A percentile compares a stretch with the other conserved stretches of the same genome.
Conservation (phyloP, 2,797 vertebrate species). For the Pseudopleuronectes americanus region DNA sequence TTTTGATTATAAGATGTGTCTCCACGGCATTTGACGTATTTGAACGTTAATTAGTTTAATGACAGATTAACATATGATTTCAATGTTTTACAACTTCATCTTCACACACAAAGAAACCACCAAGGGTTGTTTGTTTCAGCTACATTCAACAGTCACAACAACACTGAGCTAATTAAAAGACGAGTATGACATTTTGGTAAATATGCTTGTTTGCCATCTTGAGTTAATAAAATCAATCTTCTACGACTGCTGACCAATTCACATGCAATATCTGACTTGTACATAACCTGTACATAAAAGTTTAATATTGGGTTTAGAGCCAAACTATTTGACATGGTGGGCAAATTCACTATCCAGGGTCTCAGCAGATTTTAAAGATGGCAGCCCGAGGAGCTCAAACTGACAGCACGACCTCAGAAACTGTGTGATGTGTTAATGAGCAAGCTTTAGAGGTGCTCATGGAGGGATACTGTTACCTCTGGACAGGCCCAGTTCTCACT, state of each 20-base stretch:
- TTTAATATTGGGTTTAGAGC: not conserved
- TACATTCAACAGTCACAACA: not conserved
- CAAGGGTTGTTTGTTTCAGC: not conserved
- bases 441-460: not conserved
- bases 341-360: not conserved
- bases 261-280: not conserved
- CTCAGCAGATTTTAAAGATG: slow-evolving; percentile 2
- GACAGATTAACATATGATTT: no score
- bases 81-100: no score
- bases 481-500: not conserved
- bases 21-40: slow-evolving; percentile 14
- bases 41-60: no score
- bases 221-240: not conserved
- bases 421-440: not conserved
- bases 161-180: not conserved
- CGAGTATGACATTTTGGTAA: not conserved
- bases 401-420: not conserved
- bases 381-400: not conserved
- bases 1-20: not conserved
- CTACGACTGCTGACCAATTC: not conserved
- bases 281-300: not conserved
- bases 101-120: not conserved
- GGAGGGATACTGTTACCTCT: not conserved
- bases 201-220: not conserved
- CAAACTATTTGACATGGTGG: not conserved